A percentile compares a stretch with the other conserved stretches of the same genome.
phyloP scores from a whole-genome alignment of 2,888 invertebrate species.

The Micropterix aruncella region DNA sequence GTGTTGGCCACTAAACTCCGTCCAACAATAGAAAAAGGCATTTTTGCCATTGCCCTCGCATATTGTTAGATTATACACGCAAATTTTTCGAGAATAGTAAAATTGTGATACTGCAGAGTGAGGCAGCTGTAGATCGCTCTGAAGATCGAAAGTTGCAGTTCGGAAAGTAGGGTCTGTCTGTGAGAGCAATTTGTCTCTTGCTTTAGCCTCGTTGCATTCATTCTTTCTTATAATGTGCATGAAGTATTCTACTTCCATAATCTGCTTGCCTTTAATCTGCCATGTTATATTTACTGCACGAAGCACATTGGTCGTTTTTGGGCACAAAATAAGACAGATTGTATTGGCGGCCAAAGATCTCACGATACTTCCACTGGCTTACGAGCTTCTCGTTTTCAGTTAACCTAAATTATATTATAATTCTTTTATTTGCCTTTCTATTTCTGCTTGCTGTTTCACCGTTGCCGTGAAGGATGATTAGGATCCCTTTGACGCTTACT shows the following conservation, averaged over 20 bases:
- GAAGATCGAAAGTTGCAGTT: slow-evolving; percentile 10
- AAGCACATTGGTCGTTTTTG: slow-evolving; percentile 11
- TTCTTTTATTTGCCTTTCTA: too few relatives aligned
- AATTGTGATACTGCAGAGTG: slow-evolving; percentile 3
- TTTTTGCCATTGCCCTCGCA: slow-evolving; percentile 8
- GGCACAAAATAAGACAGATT: slow-evolving; percentile 7
- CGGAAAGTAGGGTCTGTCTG: slow-evolving; percentile 4
- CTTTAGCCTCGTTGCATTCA: too few relatives aligned
- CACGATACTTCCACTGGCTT: slow-evolving; percentile 1
- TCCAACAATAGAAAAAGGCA: slow-evolving; percentile 11
- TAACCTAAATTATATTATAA: too few relatives aligned
- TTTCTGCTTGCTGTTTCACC: too few relatives aligned
- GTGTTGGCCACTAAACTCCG: slow-evolving; percentile 9
- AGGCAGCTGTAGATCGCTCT: slow-evolving; percentile 6
- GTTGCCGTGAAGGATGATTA: too few relatives aligned
- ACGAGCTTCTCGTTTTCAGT: slow-evolving; percentile 1
- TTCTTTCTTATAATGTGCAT: slow-evolving; percentile 9
- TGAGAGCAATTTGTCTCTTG: too few relatives aligned
- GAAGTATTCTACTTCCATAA: slow-evolving; percentile 8
- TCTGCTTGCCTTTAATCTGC: slow-evolving; percentile 8
- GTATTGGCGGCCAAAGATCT: slow-evolving; percentile 1
- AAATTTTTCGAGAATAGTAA: slow-evolving; percentile 6
- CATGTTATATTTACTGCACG: slow-evolving; percentile 8
- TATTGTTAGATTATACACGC: slow-evolving; percentile 12
- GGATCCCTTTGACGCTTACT: too few relatives aligned